Conservation (phyloP, 1,140 invertebrate genomes). For the Orussus abietinus region DNA sequence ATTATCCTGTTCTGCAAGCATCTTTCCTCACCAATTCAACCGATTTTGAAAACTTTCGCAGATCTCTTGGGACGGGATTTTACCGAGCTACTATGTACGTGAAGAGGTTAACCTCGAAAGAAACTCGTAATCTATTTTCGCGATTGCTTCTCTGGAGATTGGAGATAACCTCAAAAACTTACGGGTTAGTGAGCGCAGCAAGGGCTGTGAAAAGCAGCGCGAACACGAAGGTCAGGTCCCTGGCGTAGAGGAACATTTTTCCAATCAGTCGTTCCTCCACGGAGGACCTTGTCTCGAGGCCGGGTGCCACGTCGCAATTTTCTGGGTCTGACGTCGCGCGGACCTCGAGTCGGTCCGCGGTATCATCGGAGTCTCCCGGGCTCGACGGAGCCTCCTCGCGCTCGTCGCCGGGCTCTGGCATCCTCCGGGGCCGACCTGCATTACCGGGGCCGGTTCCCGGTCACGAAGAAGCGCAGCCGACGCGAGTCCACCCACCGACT, state of each 20-base stretch:
- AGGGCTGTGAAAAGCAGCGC: slow-evolving; percentile 48
- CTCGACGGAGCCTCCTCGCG: no score
- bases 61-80: no score
- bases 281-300: slow-evolving; percentile 21
- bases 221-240: slow-evolving; percentile 46
- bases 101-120: background rate
- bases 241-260: slow-evolving; percentile 50
- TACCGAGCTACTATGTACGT: no score
- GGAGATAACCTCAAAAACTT: slow-evolving; percentile 34
- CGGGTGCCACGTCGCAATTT: slow-evolving; percentile 43
- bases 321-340: slow-evolving; percentile 26
- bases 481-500: no score
- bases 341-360: no score
- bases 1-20: no score
- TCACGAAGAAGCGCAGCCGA: no score
- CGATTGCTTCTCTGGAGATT: slow-evolving; percentile 7
- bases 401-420: no score
- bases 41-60: background rate
- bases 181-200: slow-evolving; percentile 53
- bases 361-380: no score
- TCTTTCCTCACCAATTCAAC: background rate
- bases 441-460: no score
- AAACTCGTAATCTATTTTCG: slow-evolving; percentile 2
- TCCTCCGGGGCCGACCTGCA: no score
- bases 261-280: slow-evolving; percentile 31